Conservation (phyloP, 2,888 invertebrate species). For the Epirrita christyi region DNA sequence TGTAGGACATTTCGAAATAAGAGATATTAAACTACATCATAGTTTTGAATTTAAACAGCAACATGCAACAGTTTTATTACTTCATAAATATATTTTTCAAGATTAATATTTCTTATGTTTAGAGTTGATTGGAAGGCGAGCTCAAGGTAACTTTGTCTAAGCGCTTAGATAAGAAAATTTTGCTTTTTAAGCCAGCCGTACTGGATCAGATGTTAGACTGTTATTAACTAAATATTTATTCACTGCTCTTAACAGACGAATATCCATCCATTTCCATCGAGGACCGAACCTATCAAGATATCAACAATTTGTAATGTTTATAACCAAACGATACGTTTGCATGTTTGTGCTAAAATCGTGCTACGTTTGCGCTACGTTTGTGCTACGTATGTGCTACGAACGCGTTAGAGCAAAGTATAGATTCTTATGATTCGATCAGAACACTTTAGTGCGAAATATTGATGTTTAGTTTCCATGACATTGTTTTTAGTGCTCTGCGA, state of each 20-base stretch:
- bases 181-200: constrained; percentile 30
- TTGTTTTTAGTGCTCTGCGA: constrained; percentile 16
- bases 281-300: no score
- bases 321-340: no score
- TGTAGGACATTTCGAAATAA: no score
- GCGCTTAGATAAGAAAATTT: constrained; percentile 28
- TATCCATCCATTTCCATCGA: constrained; percentile 7
- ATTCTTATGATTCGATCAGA: no score
- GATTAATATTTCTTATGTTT: constrained; percentile 15
- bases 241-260: constrained; percentile 23
- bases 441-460: no score
- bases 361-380: no score
- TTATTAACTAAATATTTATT: constrained; percentile 32
- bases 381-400: no score
- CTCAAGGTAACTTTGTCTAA: constrained; percentile 16
- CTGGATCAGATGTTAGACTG: constrained; percentile 27
- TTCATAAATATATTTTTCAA: constrained; percentile 11
- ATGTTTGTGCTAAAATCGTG: no score
- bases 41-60: not conserved
- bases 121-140: constrained; percentile 14
- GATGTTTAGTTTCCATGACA: no score
- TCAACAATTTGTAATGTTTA: no score
- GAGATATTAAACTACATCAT: constrained; percentile 10
- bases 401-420: no score
- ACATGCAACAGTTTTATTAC: constrained; percentile 7